Base-by-base conservation (phyloP, 2,113 vertebrate species). In the Ia io region DNA sequence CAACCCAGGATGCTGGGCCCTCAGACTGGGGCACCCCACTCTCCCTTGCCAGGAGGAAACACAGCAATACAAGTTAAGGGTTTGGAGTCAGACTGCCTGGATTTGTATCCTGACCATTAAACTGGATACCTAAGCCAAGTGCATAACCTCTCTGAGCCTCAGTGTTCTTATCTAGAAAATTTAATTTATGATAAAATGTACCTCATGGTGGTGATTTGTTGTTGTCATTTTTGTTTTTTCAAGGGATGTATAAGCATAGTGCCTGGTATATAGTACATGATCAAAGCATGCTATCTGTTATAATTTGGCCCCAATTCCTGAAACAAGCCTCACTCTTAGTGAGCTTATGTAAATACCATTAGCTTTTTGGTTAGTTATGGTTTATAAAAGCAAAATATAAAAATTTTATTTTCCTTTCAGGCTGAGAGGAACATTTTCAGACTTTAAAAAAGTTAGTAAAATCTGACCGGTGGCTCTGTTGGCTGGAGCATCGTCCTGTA, bases 301-400 rank as follows among this genome's bases (percentile, higher is more conserved):
- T 32, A 40, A 73, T 65, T 86, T 79, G 71, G 42, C 17, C 16
- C 47, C n/a, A 86, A 85, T 59, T 90, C 16, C 74, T 74, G 32
- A 74, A 56, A 85, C 37, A 78, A 88, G 4, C 12, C 47, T 73
- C 53, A 42, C 40, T 32, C 71, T 83, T 51, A 8, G 47, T 79
- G 65, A 30, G 53, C 56, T 65, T 93, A 59, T 51, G 92, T 88
- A 70, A 65, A n/a, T 73, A 53, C 42, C 10, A 51, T n/a, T 49
- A 78, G 37, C 56, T 95, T 87, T 89, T 77, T 49, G 32, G 42
- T 82, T 92, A 42, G 25, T 28, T 67, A 59, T 40, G 32, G 42
- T 77, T 85, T 85, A 77, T 84, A 69, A 84, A 93, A 69, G 56
- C 35, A 40, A 59, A 88, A n/a, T 47, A 87, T n/a, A 88, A 87